A percentile compares a stretch with the other conserved stretches of the same genome.
Conservation (phyloP, 1,140 invertebrate species). For the Macrocentrus cingulum region DNA sequence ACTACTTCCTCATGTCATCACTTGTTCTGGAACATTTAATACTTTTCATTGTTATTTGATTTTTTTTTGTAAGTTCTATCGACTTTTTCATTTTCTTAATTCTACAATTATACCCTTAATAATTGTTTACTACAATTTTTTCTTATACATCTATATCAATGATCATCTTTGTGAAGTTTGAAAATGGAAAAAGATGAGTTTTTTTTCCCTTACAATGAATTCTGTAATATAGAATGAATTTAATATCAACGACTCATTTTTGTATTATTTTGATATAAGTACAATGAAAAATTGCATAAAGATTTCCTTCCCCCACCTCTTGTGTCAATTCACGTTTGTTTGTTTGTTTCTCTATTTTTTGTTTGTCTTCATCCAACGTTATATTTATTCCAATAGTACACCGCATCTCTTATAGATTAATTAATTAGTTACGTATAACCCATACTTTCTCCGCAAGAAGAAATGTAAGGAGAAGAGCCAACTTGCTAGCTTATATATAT, state of each 20-base stretch:
- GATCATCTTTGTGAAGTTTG: slow-evolving; percentile 16
- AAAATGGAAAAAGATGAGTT: slow-evolving; percentile 12
- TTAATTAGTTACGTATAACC: not conserved
- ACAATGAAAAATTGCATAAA: too few species aligned
- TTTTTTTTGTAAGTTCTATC: slow-evolving; percentile 13
- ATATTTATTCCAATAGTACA: not conserved
- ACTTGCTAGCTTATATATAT: slow-evolving; percentile 9
- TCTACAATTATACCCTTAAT: slow-evolving; percentile 8
- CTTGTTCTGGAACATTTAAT: slow-evolving; percentile 12
- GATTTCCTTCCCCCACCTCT: too few species aligned
- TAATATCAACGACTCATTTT: too few species aligned
- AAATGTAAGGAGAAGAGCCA: slow-evolving; percentile 23
- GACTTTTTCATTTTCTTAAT: slow-evolving; percentile 8
- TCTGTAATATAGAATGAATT: too few species aligned
- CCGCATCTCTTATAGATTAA: not conserved
- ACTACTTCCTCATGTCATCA: not conserved
- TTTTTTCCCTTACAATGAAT: too few species aligned
- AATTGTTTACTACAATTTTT: slow-evolving; percentile 16
- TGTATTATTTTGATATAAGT: too few species aligned
- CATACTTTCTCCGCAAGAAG: not conserved
- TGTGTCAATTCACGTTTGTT: too few species aligned
- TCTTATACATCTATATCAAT: slow-evolving; percentile 1
- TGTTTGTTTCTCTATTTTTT: too few species aligned
- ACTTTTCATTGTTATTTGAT: slow-evolving; percentile 27
- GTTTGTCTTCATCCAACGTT: not conserved